These are phyloP conservation scores for Andricus curvator DNA, from an alignment of 2,888 invertebrate species.

Conservation along the genomic window DNA sequence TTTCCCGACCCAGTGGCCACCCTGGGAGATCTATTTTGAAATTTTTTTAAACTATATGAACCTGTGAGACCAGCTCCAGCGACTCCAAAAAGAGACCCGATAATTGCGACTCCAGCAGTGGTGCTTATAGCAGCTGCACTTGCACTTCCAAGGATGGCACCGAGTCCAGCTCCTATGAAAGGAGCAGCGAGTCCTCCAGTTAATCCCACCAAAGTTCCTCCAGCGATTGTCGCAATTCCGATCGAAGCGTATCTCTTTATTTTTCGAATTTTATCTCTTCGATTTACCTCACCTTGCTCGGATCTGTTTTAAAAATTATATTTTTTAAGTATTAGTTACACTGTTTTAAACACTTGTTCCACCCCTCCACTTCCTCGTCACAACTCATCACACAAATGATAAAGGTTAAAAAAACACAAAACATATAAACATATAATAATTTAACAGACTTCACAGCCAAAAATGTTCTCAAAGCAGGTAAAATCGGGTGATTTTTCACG, in stretches of 20 bases:
- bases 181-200: constrained; percentile 86
- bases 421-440: too few relatives aligned
- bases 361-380: too few relatives aligned
- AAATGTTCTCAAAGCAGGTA: too few relatives aligned
- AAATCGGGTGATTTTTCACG: too few relatives aligned
- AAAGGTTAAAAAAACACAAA: too few relatives aligned
- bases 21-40: too few relatives aligned
- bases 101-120: constrained; percentile 79
- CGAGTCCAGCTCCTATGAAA: constrained; percentile 80
- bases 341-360: too few relatives aligned
- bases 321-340: neutral
- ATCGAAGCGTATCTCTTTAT: constrained; percentile 82
- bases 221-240: constrained; percentile 83
- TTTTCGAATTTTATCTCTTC: constrained; percentile 79
- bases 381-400: too few relatives aligned
- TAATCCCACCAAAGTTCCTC: constrained; percentile 83
- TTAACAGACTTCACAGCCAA: too few relatives aligned
- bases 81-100: constrained; percentile 84
- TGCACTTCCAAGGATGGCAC: constrained; percentile 78
- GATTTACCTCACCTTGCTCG: constrained; percentile 78
- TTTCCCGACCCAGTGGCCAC: too few relatives aligned
- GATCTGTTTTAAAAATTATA: constrained; percentile 74
- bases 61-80: constrained; percentile 85
- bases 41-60: constrained; percentile 45
- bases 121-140: constrained; percentile 79